Evolutionary conservation across 2,888 invertebrate species (phyloP).

Genomic region (Dasysyrphus albostriatus): DNA sequence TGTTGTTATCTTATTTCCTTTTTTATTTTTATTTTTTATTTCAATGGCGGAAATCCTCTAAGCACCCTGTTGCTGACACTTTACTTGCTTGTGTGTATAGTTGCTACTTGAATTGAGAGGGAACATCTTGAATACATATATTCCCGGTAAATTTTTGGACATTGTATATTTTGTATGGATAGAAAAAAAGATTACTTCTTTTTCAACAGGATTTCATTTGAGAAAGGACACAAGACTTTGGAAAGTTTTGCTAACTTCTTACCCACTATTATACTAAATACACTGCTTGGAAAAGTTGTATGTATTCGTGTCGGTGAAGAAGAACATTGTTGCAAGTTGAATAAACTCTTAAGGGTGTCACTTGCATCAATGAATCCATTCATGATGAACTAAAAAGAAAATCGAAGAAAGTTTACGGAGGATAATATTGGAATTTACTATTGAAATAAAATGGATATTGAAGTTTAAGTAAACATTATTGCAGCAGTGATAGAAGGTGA

Average conservation of each 20-base stretch:
- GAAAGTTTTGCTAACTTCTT: conserved; percentile 22
- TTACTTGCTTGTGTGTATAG: conserved; percentile 36
- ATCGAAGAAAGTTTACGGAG: conserved; percentile 10
- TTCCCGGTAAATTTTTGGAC: conserved; percentile 21
- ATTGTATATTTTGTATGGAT: not conserved
- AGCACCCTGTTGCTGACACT: conserved; percentile 75
- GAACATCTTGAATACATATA: conserved; percentile 6
- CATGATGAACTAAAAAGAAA: not conserved
- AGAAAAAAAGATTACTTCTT: conserved; percentile 24
- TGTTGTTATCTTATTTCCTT: conserved; percentile 12
- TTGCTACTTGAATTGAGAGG: conserved; percentile 22
- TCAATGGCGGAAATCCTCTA: conserved; percentile 50
- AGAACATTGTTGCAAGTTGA: conserved; percentile 35
- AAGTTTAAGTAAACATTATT: conserved; percentile 12
- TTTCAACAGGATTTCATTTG: conserved; percentile 28
- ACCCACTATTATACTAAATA: not conserved
- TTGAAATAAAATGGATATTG: conserved; percentile 10
- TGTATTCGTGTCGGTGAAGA: not conserved
- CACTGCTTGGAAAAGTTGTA: not conserved
- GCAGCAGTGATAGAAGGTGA: not conserved
- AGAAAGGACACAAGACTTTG: conserved; percentile 30
- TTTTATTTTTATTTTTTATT: conserved; percentile 39
- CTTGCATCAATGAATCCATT: conserved; percentile 38
- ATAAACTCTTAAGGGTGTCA: conserved; percentile 49
- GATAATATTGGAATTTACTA: conserved; percentile 13